Percentiles rank a stretch among this genome's conserved stretches.
These are phyloP conservation scores for Teleiodes luculella DNA, from an alignment of 2,888 invertebrate species.

Conservation along the genomic window DNA sequence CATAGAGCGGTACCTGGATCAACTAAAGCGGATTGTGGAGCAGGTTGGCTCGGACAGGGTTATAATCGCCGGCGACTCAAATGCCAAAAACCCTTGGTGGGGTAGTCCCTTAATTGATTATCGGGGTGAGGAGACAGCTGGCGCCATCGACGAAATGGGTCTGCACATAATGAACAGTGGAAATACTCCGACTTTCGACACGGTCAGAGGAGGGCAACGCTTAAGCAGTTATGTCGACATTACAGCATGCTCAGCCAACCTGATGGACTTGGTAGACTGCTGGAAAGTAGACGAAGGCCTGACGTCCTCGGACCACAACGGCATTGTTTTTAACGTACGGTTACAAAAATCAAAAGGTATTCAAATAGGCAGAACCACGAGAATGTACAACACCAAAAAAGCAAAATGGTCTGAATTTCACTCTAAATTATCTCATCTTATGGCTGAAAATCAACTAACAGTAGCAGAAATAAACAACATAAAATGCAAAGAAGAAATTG, in stretches of 20 bases:
- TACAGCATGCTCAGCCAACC: slow-evolving; percentile 7
- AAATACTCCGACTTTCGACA: slow-evolving; percentile 17
- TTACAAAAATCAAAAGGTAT: slow-evolving; percentile 12
- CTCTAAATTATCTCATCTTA: too few relatives aligned
- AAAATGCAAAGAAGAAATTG: not conserved
- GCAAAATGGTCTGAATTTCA: slow-evolving; percentile 17
- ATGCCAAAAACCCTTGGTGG: slow-evolving; percentile 20
- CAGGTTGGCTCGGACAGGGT: too few relatives aligned
- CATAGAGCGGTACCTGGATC: not conserved
- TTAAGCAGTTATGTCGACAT: not conserved
- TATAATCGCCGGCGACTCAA: not conserved
- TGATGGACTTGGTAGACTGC: slow-evolving; percentile 6
- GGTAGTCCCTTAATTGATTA: slow-evolving; percentile 16
- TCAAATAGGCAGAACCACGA: slow-evolving; percentile 8
- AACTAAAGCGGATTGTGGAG: too few relatives aligned
- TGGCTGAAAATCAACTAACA: not conserved
- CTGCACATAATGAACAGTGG: slow-evolving; percentile 16
- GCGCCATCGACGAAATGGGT: slow-evolving; percentile 5
- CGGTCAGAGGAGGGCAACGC: not conserved
- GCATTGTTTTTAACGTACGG: slow-evolving; percentile 8
- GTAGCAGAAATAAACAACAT: not conserved
- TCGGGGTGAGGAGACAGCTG: slow-evolving; percentile 18
- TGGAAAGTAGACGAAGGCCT: slow-evolving; percentile 16
- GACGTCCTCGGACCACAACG: slow-evolving; percentile 20
- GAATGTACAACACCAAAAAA: slow-evolving; percentile 17